Conservation (phyloP, 1,140 invertebrate species). For the Euura saliciscinereae region DNA sequence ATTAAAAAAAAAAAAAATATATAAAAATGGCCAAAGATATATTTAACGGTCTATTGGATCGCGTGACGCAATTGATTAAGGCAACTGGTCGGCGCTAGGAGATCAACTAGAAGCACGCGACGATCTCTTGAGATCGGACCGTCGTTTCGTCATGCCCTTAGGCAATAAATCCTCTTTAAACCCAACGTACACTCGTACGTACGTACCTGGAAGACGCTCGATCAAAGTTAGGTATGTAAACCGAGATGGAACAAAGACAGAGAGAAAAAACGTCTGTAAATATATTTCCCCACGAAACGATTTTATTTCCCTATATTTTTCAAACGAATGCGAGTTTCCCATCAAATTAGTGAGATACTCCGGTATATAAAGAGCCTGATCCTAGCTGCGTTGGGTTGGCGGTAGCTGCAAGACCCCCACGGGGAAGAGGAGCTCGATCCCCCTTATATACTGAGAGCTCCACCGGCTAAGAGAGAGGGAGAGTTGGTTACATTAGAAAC, state of each 20-base stretch:
- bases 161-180: too few species aligned
- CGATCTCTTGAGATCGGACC: neutral
- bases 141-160: neutral
- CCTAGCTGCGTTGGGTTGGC: slow-evolving; percentile 6
- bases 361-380: neutral
- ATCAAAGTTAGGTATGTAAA: too few species aligned
- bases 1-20: neutral
- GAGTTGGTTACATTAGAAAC: slow-evolving; percentile 16
- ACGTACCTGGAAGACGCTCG: too few species aligned
- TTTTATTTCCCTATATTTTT: too few species aligned
- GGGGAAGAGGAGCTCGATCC: slow-evolving; percentile 7
- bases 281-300: too few species aligned
- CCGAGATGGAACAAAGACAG: too few species aligned
- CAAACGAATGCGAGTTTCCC: neutral
- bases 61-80: slow-evolving; percentile 48
- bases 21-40: slow-evolving; percentile 32
- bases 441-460: slow-evolving; percentile 6
- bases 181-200: too few species aligned
- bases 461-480: slow-evolving; percentile 28
- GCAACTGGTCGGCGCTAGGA: slow-evolving; percentile 9
- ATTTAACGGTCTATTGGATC: slow-evolving; percentile 30
- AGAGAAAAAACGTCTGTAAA: too few species aligned
- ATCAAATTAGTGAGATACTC: neutral
- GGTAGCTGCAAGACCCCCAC: slow-evolving; percentile 15
- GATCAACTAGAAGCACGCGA: neutral